These are phyloP conservation scores for Andrena dorsata DNA, from an alignment of 2,888 invertebrate genomes.

Conservation along the genomic window DNA sequence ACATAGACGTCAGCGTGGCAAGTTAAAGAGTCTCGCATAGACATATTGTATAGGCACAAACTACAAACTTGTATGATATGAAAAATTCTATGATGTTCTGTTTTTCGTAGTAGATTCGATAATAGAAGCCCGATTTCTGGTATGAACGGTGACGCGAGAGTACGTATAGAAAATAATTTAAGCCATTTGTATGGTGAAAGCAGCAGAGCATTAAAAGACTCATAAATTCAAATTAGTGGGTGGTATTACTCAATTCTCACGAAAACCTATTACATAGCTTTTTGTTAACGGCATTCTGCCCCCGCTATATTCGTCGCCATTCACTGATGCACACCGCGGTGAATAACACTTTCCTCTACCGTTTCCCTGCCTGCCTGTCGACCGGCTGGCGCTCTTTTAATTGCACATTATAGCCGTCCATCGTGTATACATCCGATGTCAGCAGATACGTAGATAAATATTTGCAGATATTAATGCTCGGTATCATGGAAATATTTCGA, in stretches of 20 bases:
- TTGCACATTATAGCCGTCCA: conserved; percentile 81
- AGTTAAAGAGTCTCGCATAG: too few species aligned
- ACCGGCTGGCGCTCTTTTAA: conserved; percentile 76
- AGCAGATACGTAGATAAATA: conserved; percentile 78
- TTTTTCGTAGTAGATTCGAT: conserved; percentile 11
- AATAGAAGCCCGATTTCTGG: conserved; percentile 31
- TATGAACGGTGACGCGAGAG: conserved; percentile 5
- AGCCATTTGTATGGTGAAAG: conserved; percentile 63
- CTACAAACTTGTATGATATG: neutral
- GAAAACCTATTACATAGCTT: conserved; percentile 83
- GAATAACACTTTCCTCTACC: conserved; percentile 61
- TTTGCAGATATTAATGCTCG: conserved; percentile 78
- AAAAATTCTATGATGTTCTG: neutral
- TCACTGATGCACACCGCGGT: conserved; percentile 51
- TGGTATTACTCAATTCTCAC: conserved; percentile 79
- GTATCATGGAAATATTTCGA: conserved; percentile 52
- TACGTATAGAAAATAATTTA: conserved; percentile 55
- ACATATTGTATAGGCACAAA: too few species aligned
- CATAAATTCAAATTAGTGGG: conserved; percentile 80
- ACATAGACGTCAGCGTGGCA: too few species aligned
- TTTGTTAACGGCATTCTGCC: conserved; percentile 77
- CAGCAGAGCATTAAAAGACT: conserved; percentile 75
- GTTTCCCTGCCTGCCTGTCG: conserved; percentile 40
- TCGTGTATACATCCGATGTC: conserved; percentile 56
- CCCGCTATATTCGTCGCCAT: conserved; percentile 57